Percentiles rank a stretch among this genome's conserved stretches.
These are phyloP conservation scores for Abrostola triplasia DNA, from an alignment of 2,888 invertebrate species.

Conservation along the genomic window DNA sequence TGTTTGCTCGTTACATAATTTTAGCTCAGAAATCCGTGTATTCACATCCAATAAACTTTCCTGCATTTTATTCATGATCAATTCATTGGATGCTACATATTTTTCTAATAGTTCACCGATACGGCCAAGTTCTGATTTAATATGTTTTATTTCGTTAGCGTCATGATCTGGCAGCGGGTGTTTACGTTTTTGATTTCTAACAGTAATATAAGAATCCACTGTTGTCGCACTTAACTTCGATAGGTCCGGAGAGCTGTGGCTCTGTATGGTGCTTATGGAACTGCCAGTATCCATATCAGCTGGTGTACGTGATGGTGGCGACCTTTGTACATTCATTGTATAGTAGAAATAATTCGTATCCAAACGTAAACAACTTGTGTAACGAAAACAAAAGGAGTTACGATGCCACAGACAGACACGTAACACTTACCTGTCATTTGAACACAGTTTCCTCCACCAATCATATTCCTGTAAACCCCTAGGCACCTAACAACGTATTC, in stretches of 20 bases:
- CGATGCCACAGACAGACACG: too few species aligned
- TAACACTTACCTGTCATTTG: too few species aligned
- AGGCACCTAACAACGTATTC: too few species aligned
- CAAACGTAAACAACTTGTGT: too few species aligned
- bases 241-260: not conserved
- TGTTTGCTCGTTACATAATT: too few species aligned
- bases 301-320: not conserved
- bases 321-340: not conserved
- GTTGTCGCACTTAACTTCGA: not conserved
- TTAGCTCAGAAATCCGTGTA: slow-evolving; percentile 3
- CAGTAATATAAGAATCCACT: not conserved
- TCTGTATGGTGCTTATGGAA: too few species aligned
- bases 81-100: slow-evolving; percentile 10
- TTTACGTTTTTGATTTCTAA: not conserved
- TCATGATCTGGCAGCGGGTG: too few species aligned
- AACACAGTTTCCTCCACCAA: too few species aligned
- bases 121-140: not conserved
- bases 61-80: slow-evolving; percentile 13
- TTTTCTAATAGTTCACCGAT: slow-evolving; percentile 10
- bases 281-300: not conserved
- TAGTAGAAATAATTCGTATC: too few species aligned
- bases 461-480: too few species aligned
- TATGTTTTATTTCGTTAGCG: slow-evolving; percentile 8
- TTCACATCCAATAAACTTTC: slow-evolving; percentile 9
- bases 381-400: too few species aligned